phyloP scores from a whole-genome alignment of 2,797 vertebrate species.

The Sebastes elongatus region DNA sequence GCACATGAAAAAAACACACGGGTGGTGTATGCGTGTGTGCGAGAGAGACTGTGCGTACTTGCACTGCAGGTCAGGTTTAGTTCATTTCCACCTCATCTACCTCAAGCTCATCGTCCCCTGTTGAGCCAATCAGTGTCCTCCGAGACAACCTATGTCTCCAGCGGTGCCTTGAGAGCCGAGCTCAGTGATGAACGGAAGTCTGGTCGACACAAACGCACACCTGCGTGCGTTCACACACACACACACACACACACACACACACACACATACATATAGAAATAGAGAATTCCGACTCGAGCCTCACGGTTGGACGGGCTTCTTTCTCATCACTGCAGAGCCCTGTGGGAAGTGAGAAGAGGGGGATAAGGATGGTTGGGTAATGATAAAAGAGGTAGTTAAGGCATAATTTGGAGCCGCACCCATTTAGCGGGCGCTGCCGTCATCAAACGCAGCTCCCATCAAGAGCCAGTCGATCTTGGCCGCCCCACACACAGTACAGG shows the following conservation, averaged over 20 bases:
- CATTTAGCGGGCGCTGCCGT: constrained; percentile 50
- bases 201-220: constrained; percentile 34
- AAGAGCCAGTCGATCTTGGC: constrained; percentile 49
- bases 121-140: constrained; percentile 78
- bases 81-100: constrained; percentile 76
- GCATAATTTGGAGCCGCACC: constrained; percentile 57
- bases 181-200: constrained; percentile 57
- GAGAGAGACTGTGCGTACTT: not conserved
- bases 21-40: not conserved
- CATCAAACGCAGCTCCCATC: constrained; percentile 60
- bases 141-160: constrained; percentile 64
- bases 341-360: constrained; percentile 40
- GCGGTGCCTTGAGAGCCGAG: constrained; percentile 59
- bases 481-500: constrained; percentile 55
- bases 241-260: constrained; percentile 20
- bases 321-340: constrained; percentile 48
- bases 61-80: constrained; percentile 60
- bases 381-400: constrained; percentile 71
- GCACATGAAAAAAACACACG: not conserved
- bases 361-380: constrained; percentile 68
- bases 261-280: not conserved
- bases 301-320: constrained; percentile 40
- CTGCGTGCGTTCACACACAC: constrained; percentile 29
- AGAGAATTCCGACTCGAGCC: constrained; percentile 24
- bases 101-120: constrained; percentile 57